Conservation (phyloP, 2,888 invertebrate species). For the Entomobrya proxima region DNA sequence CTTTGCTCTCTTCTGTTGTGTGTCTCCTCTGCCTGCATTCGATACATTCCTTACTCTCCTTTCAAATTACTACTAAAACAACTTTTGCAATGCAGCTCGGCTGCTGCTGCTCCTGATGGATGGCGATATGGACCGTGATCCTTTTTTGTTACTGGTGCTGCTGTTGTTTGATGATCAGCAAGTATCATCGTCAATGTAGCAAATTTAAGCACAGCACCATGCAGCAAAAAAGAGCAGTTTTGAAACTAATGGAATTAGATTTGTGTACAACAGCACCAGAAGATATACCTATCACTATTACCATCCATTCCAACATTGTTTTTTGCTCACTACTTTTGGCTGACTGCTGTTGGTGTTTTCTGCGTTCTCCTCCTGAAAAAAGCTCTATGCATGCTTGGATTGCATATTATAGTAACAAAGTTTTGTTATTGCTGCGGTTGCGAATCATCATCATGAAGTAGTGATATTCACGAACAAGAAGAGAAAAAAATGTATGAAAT, state of each 20-base stretch:
- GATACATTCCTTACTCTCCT: slow-evolving; percentile 52
- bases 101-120: slow-evolving; percentile 29
- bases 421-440: slow-evolving; percentile 7
- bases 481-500: slow-evolving; percentile 37
- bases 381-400: background rate
- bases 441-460: slow-evolving; percentile 7
- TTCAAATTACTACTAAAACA: slow-evolving; percentile 49
- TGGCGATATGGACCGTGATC: slow-evolving; percentile 32
- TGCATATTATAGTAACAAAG: slow-evolving; percentile 25
- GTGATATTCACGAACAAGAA: background rate
- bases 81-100: slow-evolving; percentile 44
- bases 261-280: no score
- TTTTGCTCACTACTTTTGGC: slow-evolving; percentile 15
- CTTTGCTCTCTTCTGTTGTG: slow-evolving; percentile 5
- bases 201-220: slow-evolving; percentile 49
- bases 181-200: slow-evolving; percentile 40
- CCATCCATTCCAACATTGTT: background rate
- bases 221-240: slow-evolving; percentile 50
- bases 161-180: slow-evolving; percentile 36
- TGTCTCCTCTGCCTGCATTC: background rate
- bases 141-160: slow-evolving; percentile 19
- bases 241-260: slow-evolving; percentile 42
- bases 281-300: background rate
- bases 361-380: slow-evolving; percentile 24
- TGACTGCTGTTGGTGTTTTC: background rate